A percentile compares a stretch with the other conserved stretches of the same genome.
phyloP scores from a whole-genome alignment of 2,797 vertebrate genomes.

The Florisuga fusca region DNA sequence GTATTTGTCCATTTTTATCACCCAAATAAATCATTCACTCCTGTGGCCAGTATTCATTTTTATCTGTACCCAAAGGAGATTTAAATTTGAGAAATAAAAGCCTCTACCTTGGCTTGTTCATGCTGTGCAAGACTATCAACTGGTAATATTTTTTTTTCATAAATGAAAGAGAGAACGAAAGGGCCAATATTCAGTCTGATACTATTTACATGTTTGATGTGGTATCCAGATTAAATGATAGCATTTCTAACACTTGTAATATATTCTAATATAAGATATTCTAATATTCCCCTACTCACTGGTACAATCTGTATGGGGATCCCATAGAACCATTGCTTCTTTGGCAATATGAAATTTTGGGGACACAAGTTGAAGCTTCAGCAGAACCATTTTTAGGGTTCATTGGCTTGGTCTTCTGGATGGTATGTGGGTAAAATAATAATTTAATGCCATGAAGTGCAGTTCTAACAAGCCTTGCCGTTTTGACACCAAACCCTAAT shows the following conservation, averaged over 20 bases:
- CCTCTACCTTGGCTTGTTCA: background rate
- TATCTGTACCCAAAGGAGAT: background rate
- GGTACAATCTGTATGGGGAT: background rate
- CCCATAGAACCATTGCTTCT: background rate
- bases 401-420: background rate
- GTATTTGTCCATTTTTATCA: background rate
- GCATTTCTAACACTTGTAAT: background rate
- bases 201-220: background rate
- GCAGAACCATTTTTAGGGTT: background rate
- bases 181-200: background rate
- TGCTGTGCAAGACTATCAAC: background rate
- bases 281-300: background rate
- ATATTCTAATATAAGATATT: background rate
- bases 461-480: background rate
- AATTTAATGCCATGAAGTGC: background rate
- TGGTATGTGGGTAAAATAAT: background rate
- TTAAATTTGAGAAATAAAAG: background rate
- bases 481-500: conserved; percentile 34
- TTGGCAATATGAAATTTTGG: background rate
- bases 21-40: background rate
- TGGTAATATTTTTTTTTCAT: background rate
- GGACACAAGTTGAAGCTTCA: background rate
- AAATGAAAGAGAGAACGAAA: too few species aligned
- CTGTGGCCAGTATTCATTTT: background rate
- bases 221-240: background rate